These are phyloP conservation scores for Luidia sarsii DNA, from an alignment of 53 echinoderm and acorn worm genomes.

Conservation along the genomic window DNA sequence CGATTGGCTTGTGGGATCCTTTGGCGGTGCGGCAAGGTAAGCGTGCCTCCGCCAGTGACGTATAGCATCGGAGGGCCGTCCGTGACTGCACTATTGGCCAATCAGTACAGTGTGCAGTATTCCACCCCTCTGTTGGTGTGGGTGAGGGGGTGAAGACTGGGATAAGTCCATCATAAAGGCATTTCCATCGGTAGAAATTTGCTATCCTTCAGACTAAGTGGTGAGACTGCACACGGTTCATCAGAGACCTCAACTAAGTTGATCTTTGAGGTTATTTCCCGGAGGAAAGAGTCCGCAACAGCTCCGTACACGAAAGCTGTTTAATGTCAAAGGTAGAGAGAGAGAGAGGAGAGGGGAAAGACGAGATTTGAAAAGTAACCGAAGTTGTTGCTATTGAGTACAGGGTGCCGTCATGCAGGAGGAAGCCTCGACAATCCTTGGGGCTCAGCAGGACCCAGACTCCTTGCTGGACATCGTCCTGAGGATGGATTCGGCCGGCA, in stretches of 20 bases:
- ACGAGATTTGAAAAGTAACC: neutral
- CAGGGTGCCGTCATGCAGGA: neutral
- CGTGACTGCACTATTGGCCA: neutral
- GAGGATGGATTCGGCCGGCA: conserved; percentile 12
- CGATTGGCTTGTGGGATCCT: neutral
- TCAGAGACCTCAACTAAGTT: neutral
- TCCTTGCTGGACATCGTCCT: conserved; percentile 28
- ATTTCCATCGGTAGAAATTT: too few relatives aligned
- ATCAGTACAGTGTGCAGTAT: too few relatives aligned
- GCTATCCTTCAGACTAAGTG: too few relatives aligned
- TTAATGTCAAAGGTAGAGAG: neutral
- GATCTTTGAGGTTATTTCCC: neutral
- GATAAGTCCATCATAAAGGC: too few relatives aligned
- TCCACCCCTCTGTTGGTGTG: too few relatives aligned
- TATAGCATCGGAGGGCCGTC: too few relatives aligned
- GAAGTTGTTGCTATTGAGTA: neutral
- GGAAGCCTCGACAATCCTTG: too few relatives aligned
- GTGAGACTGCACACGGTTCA: too few relatives aligned
- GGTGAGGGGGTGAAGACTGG: too few relatives aligned
- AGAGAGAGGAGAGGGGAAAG: neutral
- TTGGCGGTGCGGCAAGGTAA: neutral
- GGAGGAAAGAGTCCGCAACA: neutral
- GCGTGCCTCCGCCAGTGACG: too few relatives aligned
- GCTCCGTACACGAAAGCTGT: neutral
- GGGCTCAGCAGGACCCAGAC: conserved; percentile 15